Conservation (phyloP, 2,888 invertebrate genomes). For the Cylindroiulus punctatus region DNA sequence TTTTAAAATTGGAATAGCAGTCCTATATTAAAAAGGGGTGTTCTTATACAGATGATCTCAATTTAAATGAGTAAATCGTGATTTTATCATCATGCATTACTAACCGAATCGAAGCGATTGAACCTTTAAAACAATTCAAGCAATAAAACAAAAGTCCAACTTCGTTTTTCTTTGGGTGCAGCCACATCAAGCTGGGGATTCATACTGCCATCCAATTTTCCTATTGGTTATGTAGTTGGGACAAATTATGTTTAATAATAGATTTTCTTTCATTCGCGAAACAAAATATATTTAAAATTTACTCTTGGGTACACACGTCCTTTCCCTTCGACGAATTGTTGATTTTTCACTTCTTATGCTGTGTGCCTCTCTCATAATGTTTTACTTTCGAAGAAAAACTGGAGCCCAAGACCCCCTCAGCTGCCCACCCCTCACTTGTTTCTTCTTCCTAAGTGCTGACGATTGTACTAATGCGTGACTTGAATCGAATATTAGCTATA, state of each 20-base stretch:
- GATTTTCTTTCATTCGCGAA: conserved; percentile 45
- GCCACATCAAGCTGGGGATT: not conserved
- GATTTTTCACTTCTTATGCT: conserved; percentile 48
- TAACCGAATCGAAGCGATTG: not conserved
- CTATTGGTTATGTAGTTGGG: conserved; percentile 29
- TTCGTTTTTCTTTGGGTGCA: not conserved
- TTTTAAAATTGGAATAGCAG: no score
- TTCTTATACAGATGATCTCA: not conserved
- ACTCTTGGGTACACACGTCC: conserved; percentile 51
- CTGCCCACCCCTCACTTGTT: conserved; percentile 31
- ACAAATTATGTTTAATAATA: conserved; percentile 43
- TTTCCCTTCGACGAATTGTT: conserved; percentile 29
- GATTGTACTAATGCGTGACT: conserved; percentile 52
- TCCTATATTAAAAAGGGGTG: not conserved
- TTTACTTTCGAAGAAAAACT: not conserved
- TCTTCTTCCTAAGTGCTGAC: conserved; percentile 51
- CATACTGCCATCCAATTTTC: conserved; percentile 30
- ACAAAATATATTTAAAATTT: conserved; percentile 50
- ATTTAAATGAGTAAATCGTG: not conserved
- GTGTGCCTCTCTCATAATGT: conserved; percentile 37
- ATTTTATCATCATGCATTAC: not conserved
- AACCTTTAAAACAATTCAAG: not conserved
- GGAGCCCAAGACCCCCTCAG: not conserved
- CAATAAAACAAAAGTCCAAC: not conserved
- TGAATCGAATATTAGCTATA: conserved; percentile 52